Evolutionary conservation across 2,888 invertebrate genomes (phyloP).

Genomic region (Phengaris arion): DNA sequence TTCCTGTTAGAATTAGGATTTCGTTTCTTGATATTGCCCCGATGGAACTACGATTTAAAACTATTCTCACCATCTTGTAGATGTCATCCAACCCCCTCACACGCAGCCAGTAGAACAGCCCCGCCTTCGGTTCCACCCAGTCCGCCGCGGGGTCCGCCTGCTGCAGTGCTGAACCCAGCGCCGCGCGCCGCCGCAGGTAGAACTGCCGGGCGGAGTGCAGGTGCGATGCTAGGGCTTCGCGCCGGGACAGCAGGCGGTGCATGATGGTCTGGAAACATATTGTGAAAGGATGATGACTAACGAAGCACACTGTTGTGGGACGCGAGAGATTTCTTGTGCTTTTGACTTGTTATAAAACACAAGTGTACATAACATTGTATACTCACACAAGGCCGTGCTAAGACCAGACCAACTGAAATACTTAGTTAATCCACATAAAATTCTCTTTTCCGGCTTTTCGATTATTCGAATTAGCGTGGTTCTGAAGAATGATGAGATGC

Average conservation of each 20-base stretch:
- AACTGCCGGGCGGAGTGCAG: constrained; percentile 78
- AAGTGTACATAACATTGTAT: too few species aligned
- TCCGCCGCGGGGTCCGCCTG: constrained; percentile 80
- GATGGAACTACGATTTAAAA: background rate
- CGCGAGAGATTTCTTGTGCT: too few species aligned
- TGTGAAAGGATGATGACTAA: background rate
- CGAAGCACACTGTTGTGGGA: too few species aligned
- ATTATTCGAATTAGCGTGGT: too few species aligned
- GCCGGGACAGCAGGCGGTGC: constrained; percentile 39
- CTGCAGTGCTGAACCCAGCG: constrained; percentile 79
- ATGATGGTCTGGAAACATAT: background rate
- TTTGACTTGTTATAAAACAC: too few species aligned
- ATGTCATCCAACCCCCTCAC: constrained; percentile 84
- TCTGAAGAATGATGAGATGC: too few species aligned
- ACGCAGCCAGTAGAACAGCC: constrained; percentile 89
- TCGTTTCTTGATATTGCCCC: too few species aligned
- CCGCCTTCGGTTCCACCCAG: constrained; percentile 84
- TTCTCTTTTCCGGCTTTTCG: too few species aligned
- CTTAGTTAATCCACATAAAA: too few species aligned
- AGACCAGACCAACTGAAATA: too few species aligned
- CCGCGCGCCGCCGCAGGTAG: constrained; percentile 82
- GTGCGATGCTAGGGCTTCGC: constrained; percentile 80
- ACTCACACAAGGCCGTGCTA: too few species aligned
- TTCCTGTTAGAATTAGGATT: too few species aligned
- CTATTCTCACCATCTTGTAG: constrained; percentile 81